Base-by-base conservation (phyloP, 2,888 invertebrate genomes). In the Philereme vetulata region DNA sequence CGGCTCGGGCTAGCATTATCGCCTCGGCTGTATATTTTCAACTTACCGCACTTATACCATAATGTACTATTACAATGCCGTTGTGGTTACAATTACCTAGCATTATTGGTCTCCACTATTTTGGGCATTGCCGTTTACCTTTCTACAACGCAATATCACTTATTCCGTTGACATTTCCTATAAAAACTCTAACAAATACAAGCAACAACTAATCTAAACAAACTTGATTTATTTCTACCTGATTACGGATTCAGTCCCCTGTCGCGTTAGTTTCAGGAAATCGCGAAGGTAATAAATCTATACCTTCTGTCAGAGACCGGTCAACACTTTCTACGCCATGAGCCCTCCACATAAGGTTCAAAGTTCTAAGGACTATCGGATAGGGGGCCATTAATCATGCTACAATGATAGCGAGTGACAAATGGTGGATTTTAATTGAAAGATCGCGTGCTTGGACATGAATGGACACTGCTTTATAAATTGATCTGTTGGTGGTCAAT, bases 201-300 rank as follows among this genome's bases (percentile, higher is more conserved):
- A 56, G 4, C 48, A 58, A 50, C 64, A 58, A 56, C 51, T 60
- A 70, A 70, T 67, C 66, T 56, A 42, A 38, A 60, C 50, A 53
- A 60, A 51, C 49, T 60, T 70, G 67, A 70, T 70, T 66, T 67
- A 70, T 65, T 64, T 59, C 60, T 56, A 62, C 45, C 66, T 70
- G 67, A 70, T 70, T 70, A 70, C 70, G 60, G 63, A 70, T 70
- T 70, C 70, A 66, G 70, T 67, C 70, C 70, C 67, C 67, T 69
- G 67, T 70, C 70, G 67, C 67, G 70, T 67, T 70, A 70, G 70
- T 67, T 70, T 65, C 70, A 67, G 70, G 70, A 70, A 67, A 70
- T 67, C 67, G 67, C 66, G 57, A 66, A 65, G 66, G 66, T 70
- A 67, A 70, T 70, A 70, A 70, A 70, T 70, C 70, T 52, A 65